Conservation (phyloP, 2,797 vertebrate species). For the Cottoperca gobio region DNA sequence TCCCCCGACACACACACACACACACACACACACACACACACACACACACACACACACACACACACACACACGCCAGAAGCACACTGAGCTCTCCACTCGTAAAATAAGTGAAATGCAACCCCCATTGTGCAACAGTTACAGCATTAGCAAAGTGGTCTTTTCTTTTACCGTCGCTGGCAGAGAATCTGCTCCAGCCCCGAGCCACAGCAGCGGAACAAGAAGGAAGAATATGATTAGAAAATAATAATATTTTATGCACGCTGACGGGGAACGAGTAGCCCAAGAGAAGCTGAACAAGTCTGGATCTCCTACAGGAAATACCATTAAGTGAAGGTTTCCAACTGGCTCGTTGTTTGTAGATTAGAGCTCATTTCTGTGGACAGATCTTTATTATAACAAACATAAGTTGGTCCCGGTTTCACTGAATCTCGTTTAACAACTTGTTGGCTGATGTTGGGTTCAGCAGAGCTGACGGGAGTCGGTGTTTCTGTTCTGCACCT, state of each 20-base stretch:
- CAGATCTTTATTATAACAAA: slow-evolving; percentile 22
- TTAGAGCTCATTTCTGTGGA: slow-evolving; percentile 50
- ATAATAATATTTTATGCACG: slow-evolving; percentile 49
- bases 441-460: slow-evolving; percentile 30
- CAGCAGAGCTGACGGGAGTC: too few relatives aligned
- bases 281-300: slow-evolving; percentile 33
- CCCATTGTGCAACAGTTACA: slow-evolving; percentile 77
- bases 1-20: slow-evolving; percentile 38
- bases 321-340: slow-evolving; percentile 52
- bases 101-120: slow-evolving; percentile 78
- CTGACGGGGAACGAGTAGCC: neutral
- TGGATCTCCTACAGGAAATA: slow-evolving; percentile 35
- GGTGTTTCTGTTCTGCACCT: too few relatives aligned
- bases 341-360: slow-evolving; percentile 36
- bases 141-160: slow-evolving; percentile 54
- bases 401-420: slow-evolving; percentile 35
- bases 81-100: slow-evolving; percentile 56
- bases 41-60: slow-evolving; percentile 30
- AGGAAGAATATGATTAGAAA: slow-evolving; percentile 61
- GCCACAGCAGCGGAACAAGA: slow-evolving; percentile 50
- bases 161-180: slow-evolving; percentile 61
- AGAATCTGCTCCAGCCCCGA: slow-evolving; percentile 51
- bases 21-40: slow-evolving; percentile 28
- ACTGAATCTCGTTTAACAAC: slow-evolving; percentile 19
- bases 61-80: too few relatives aligned